These are phyloP conservation scores for Periophthalmus magnuspinnatus DNA, from an alignment of 2,797 vertebrate genomes.

Conservation along the genomic window DNA sequence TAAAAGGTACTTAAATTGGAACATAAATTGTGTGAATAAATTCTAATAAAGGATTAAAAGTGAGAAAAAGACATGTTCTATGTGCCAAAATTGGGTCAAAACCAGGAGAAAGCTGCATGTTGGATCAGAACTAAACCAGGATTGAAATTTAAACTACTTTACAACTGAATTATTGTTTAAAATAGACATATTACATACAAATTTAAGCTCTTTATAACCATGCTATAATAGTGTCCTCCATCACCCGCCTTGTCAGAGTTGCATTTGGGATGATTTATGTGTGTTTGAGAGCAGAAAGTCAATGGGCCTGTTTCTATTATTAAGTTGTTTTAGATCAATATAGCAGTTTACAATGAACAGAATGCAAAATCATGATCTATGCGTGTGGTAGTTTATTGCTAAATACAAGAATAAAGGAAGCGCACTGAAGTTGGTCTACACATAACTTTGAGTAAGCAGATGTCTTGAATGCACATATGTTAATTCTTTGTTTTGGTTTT, in stretches of 20 bases:
- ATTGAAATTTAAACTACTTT: no score
- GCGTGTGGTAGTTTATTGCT: background rate
- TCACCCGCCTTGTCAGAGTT: background rate
- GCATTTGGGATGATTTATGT: background rate
- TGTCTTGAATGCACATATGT: background rate
- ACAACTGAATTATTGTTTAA: no score
- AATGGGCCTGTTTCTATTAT: background rate
- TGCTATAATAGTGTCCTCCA: background rate
- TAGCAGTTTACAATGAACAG: background rate
- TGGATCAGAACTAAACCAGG: no score
- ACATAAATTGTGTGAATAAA: no score
- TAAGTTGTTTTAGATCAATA: background rate
- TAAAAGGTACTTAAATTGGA: no score
- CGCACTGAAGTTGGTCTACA: background rate
- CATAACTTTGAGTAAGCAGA: background rate
- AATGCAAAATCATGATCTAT: background rate
- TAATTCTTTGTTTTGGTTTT: conserved; percentile 1
- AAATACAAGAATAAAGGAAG: background rate
- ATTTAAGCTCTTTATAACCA: background rate
- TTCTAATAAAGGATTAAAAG: no score
- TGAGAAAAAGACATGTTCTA: no score
- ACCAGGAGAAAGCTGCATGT: no score
- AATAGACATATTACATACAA: no score
- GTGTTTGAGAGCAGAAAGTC: background rate
- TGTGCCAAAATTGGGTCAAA: background rate